phyloP scores from a whole-genome alignment of 2,888 invertebrate genomes.

The Cephus pygmeus region DNA sequence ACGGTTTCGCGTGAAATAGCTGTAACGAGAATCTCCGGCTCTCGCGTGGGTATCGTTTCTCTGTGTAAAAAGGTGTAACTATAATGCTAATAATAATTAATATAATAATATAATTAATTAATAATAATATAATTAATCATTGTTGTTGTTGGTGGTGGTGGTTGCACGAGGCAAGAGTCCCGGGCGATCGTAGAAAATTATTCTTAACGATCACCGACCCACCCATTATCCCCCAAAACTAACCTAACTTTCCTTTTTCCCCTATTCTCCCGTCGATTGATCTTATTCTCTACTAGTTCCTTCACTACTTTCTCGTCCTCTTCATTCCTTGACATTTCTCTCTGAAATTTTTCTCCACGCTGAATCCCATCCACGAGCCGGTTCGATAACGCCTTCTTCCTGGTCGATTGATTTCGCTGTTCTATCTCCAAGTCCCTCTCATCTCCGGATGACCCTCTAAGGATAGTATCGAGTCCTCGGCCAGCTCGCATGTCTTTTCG shows the following conservation, averaged over 20 bases:
- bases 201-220: not conserved
- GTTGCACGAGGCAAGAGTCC: constrained; percentile 63
- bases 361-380: not conserved
- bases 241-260: not conserved
- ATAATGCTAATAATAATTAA: constrained; percentile 59
- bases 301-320: not conserved
- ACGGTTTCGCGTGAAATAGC: not conserved
- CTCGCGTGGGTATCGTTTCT: constrained; percentile 38
- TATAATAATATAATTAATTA: constrained; percentile 52
- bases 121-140: constrained; percentile 41
- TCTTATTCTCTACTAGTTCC: constrained; percentile 8
- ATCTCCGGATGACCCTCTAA: constrained; percentile 5
- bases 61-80: constrained; percentile 63
- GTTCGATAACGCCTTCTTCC: not conserved
- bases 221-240: not conserved
- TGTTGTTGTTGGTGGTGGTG: constrained; percentile 14
- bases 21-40: not conserved
- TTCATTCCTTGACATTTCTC: not conserved
- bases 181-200: constrained; percentile 38
- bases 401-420: not conserved
- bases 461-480: not conserved
- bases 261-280: constrained; percentile 4
- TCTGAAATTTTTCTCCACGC: not conserved
- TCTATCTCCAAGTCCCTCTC: constrained; percentile 7
- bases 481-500: constrained; percentile 6